Percentiles rank a stretch among this genome's conserved stretches.
These are phyloP conservation scores for Pitta sordida DNA, from an alignment of 2,113 vertebrate species.

Conservation along the genomic window DNA sequence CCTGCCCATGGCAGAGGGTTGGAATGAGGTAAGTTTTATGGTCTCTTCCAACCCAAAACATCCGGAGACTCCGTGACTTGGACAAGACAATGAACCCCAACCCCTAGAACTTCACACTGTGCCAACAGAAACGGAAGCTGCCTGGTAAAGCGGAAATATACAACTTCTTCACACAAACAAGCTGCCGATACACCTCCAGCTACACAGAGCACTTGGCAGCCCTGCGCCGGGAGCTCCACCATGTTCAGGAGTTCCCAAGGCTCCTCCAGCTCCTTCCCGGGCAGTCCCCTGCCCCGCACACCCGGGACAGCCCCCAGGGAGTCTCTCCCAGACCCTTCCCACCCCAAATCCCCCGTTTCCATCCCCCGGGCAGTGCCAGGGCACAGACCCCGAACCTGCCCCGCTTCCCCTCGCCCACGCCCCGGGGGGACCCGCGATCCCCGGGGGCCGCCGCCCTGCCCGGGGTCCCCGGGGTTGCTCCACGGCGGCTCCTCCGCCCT, in stretches of 20 bases:
- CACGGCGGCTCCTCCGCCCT: not conserved
- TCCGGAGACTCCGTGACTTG: not conserved
- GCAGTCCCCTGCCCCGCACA: not conserved
- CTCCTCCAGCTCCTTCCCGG: accelerated
- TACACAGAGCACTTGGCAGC: not conserved
- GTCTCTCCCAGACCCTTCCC: not conserved
- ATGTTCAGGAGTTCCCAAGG: not conserved
- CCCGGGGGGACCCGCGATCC: not conserved
- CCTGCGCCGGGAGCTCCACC: accelerated
- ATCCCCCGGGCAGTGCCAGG: not conserved
- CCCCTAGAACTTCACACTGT: accelerated
- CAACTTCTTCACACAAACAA: not conserved
- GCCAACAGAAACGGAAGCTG: not conserved
- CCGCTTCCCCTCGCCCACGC: not conserved
- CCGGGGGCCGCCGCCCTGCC: not conserved
- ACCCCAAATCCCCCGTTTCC: not conserved
- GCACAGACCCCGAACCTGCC: not conserved
- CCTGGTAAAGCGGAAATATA: accelerated
- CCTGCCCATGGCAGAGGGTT: not conserved
- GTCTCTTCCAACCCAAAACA: not conserved
- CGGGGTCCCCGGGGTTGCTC: not conserved
- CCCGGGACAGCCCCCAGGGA: not conserved
- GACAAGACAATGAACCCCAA: not conserved
- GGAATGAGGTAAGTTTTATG: not conserved
- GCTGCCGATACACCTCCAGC: not conserved